Evolutionary conservation across 2,113 vertebrate genomes (phyloP).

Genomic region (Aramus guarauna): DNA sequence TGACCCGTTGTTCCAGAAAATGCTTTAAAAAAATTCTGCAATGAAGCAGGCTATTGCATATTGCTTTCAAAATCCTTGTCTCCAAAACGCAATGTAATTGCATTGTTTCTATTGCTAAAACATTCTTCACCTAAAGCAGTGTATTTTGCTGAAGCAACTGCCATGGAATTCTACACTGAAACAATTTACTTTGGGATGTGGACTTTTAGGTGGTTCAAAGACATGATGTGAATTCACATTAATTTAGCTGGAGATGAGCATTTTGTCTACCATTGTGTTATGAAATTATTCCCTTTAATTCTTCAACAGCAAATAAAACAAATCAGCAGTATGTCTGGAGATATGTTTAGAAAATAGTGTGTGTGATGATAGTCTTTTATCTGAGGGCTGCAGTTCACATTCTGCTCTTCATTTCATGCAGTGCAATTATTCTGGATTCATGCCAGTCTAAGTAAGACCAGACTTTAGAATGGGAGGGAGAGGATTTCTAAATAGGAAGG

Average conservation of each 20-base stretch:
- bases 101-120: background rate
- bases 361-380: background rate
- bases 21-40: background rate
- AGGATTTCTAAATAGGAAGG: background rate
- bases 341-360: background rate
- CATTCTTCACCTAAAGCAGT: background rate
- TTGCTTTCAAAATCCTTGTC: background rate
- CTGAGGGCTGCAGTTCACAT: background rate
- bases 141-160: background rate
- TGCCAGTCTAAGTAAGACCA: background rate
- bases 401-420: background rate
- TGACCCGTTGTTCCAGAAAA: background rate
- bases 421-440: background rate
- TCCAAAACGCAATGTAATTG: background rate
- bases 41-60: background rate
- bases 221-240: background rate
- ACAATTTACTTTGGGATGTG: background rate
- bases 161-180: background rate
- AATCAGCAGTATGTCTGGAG: background rate
- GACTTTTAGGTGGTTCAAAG: background rate
- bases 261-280: background rate
- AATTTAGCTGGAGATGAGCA: background rate
- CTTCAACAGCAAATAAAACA: background rate
- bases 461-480: background rate
- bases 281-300: background rate